Conservation (phyloP, 2,888 invertebrate species). For the Beris morrisii region DNA sequence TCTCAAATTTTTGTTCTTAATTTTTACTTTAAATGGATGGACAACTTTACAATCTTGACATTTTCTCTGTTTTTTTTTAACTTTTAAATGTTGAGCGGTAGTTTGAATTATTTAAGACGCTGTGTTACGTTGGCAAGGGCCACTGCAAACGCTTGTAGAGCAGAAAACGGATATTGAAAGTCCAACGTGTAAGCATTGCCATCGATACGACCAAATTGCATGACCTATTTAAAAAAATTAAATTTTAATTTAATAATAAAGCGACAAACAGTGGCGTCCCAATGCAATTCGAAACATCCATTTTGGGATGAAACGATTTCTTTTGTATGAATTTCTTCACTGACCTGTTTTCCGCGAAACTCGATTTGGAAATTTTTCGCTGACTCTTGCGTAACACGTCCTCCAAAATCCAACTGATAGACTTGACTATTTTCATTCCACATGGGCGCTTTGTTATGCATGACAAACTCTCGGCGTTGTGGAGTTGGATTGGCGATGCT, state of each 20-base stretch:
- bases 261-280: neutral
- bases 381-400: conserved; percentile 97
- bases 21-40: conserved; percentile 19
- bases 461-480: conserved; percentile 78
- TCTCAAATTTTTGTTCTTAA: neutral
- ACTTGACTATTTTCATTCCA: conserved; percentile 99
- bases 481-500: conserved; percentile 55
- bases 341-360: conserved; percentile 91
- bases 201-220: conserved; percentile 99
- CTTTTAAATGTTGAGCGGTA: conserved; percentile 8
- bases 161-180: conserved; percentile 98
- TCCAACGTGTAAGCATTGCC: conserved; percentile 98
- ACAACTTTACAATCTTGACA: conserved; percentile 6
- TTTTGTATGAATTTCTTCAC: too few relatives aligned
- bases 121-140: conserved; percentile 68
- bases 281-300: too few relatives aligned
- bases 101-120: conserved; percentile 52
- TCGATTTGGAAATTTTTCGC: conserved; percentile 99
- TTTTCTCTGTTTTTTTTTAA: neutral
- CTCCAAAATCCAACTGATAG: conserved; percentile 98
- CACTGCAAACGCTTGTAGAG: conserved; percentile 97
- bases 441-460: conserved; percentile 96
- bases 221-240: conserved; percentile 73
- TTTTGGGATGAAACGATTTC: too few relatives aligned
- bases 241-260: conserved; percentile 10